A percentile compares a stretch with the other conserved stretches of the same genome.
phyloP scores from a whole-genome alignment of 2,888 invertebrate genomes.

The Chrysolina americana region DNA sequence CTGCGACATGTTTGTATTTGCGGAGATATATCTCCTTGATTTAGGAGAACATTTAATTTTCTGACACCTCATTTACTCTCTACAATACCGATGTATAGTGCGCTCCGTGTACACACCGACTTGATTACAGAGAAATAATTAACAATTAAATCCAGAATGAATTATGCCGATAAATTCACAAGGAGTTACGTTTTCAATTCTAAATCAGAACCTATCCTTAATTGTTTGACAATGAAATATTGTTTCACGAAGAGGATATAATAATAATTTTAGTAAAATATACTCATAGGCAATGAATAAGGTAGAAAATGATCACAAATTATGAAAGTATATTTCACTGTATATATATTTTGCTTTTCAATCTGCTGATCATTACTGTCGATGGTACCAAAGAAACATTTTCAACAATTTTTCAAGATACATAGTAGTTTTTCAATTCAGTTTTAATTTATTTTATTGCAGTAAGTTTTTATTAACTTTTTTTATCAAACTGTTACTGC shows the following conservation, averaged over 20 bases:
- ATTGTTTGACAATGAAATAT: not conserved
- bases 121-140: slow-evolving; percentile 45
- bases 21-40: slow-evolving; percentile 45
- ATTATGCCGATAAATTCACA: not conserved
- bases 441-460: too few species aligned
- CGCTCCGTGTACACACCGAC: slow-evolving; percentile 32
- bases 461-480: too few species aligned
- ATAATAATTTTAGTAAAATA: not conserved
- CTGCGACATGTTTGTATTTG: slow-evolving; percentile 35
- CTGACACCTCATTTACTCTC: slow-evolving; percentile 52
- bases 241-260: not conserved
- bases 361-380: too few species aligned
- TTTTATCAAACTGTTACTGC: too few species aligned
- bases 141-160: slow-evolving; percentile 37
- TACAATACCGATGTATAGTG: slow-evolving; percentile 39
- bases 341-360: too few species aligned
- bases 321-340: too few species aligned
- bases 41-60: slow-evolving; percentile 50
- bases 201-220: not conserved
- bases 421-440: too few species aligned
- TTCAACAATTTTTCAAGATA: too few species aligned
- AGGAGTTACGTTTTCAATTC: not conserved
- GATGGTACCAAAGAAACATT: too few species aligned
- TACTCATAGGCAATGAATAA: too few species aligned
- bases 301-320: too few species aligned